Evolutionary conservation across 2,888 invertebrate species (phyloP), one percentile per base, ranked within the genome.

Genomic region (Notocelia uddmanniana): DNA sequence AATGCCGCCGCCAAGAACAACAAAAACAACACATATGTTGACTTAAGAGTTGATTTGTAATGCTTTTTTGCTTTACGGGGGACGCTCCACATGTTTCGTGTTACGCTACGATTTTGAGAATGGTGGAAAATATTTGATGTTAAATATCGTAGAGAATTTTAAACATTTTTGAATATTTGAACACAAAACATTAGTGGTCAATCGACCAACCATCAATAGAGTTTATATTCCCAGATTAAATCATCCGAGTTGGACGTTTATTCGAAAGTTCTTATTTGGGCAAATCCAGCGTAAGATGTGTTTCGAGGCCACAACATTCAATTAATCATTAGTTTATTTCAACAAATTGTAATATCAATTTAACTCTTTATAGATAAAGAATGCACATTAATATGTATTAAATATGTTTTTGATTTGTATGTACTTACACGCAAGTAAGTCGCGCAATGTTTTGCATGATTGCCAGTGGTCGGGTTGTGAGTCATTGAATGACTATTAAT

Each of bases 371-470:
- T 60, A 54, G 18, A 34, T 57, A 41, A 41, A 57, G 57, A 41
- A 45, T 68, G 67, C 69, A 66, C 66, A 62, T 64, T 41, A 37
- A 63, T 66, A 73, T 70, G 21, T 70, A 66, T 73, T 73, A 69
- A 73, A 58, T 69, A 62, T 68, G 57, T 64, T 45, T 69, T 73
- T 69, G 58, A 77, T 75, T 73, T 80, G 81, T 85, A 77, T 82
- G 78, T 82, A 81, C 79, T 83, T 76, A 85, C 78, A 83, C 80
- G 81, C 78, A 80, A 78, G 80, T 83, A 80, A 81, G 78, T 79
- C 77, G 79, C 78, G 85, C 84, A 82, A 83, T 87, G 86, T 86
- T 83, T 81, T 89, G 90, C 90, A 90, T 90, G 90, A 82, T 81
- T 83, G 86, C 84, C 83, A 86, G 84, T 85, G 80, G 82, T 79